Percentiles rank a stretch among this genome's conserved stretches.
Evolutionary conservation across 2,113 vertebrate species (phyloP).

Genomic region (zebrafish (Danio rerio)): GRCz12tu NC_133177.1:40622501-40623000

Average conservation of each 20-base stretch:
- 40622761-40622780: conserved; percentile 1
- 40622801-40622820: background rate
- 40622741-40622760: background rate
- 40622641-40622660: too few relatives aligned
- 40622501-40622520: too few relatives aligned
- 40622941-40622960: conserved; percentile 37
- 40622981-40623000: conserved; percentile 19
- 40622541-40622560: too few relatives aligned
- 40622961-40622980: conserved; percentile 31
- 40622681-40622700: too few relatives aligned
- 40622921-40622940: conserved; percentile 15
- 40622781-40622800: conserved; percentile 6
- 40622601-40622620: too few relatives aligned
- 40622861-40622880: background rate
- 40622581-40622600: too few relatives aligned
- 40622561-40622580: too few relatives aligned
- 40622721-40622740: background rate
- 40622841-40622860: background rate
- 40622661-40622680: too few relatives aligned
- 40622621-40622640: too few relatives aligned
- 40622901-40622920: background rate
- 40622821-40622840: background rate
- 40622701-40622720: background rate
- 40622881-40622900: background rate
- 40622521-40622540: too few relatives aligned